A percentile compares a stretch with the other conserved stretches of the same genome.
These are phyloP conservation scores for Hemicentrotus pulcherrimus DNA, from an alignment of 35 echinoderm and acorn worm genomes.

Conservation along the genomic window DNA sequence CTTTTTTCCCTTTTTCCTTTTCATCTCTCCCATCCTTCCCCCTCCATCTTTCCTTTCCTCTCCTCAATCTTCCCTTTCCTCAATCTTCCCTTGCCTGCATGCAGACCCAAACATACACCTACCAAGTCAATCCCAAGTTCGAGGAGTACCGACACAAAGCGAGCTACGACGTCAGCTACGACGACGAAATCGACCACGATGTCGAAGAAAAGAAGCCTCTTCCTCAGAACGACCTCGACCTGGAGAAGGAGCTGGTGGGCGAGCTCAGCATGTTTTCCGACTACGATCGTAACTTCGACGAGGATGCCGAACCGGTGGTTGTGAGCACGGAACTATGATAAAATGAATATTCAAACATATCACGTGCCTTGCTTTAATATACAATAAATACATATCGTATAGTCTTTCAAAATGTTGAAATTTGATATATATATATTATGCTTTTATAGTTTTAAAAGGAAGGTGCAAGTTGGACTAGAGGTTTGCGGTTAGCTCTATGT, in stretches of 20 bases:
- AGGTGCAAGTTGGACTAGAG: too few species aligned
- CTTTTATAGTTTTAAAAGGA: not conserved
- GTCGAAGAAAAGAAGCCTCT: conserved; percentile 4
- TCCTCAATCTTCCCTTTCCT: not conserved
- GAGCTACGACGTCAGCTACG: conserved; percentile 45
- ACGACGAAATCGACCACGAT: not conserved
- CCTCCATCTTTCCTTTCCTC: not conserved
- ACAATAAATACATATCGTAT: not conserved
- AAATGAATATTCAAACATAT: not conserved
- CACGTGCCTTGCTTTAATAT: not conserved
- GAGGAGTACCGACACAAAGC: conserved; percentile 45
- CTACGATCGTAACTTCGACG: conserved; percentile 21
- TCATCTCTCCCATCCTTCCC: too few species aligned
- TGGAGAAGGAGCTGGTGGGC: conserved; percentile 45
- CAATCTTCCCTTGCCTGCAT: not conserved
- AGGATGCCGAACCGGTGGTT: conserved; percentile 29
- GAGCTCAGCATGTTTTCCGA: conserved; percentile 48
- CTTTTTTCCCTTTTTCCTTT: not conserved
- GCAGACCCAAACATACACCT: conserved; percentile 40
- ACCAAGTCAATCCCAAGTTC: conserved; percentile 46
- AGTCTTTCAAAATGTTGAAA: not conserved
- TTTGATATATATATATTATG: not conserved
- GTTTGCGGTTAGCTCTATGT: too few species aligned
- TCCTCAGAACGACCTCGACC: conserved; percentile 31
- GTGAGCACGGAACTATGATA: conserved; percentile 38